Evolutionary conservation across 1,140 invertebrate genomes (phyloP).

Genomic region (Ostrea edulis): DNA sequence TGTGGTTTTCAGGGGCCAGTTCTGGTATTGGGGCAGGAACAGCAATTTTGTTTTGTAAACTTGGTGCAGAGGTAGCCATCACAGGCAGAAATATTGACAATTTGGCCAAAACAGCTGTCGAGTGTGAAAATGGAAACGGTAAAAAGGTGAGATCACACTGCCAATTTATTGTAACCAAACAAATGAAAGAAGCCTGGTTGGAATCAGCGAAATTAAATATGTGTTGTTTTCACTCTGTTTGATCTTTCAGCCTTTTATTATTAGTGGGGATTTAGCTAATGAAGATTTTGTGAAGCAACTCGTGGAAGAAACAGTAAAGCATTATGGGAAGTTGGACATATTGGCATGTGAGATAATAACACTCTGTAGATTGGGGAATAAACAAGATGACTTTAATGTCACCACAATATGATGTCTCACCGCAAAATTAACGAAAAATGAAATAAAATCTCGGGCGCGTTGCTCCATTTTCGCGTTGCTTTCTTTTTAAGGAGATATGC

Average conservation of each 20-base stretch:
- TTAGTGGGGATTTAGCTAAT: constrained; percentile 86
- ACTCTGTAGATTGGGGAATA: too few relatives aligned
- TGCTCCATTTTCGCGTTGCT: too few relatives aligned
- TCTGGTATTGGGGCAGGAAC: constrained; percentile 69
- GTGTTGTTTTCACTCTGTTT: neutral
- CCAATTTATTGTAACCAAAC: neutral
- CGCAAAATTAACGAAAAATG: too few relatives aligned
- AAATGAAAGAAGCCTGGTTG: too few relatives aligned
- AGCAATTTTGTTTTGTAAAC: constrained; percentile 63
- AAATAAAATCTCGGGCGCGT: too few relatives aligned
- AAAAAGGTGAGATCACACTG: constrained; percentile 22
- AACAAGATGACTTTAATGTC: too few relatives aligned
- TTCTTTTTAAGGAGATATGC: too few relatives aligned
- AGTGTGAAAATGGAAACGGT: constrained; percentile 55
- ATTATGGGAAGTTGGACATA: constrained; percentile 73
- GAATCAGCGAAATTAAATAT: too few relatives aligned
- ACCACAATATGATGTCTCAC: too few relatives aligned
- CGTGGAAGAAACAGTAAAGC: constrained; percentile 80
- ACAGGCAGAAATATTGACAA: constrained; percentile 66
- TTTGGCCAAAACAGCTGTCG: constrained; percentile 56
- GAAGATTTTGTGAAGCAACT: constrained; percentile 86
- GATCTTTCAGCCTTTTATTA: constrained; percentile 65
- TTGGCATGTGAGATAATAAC: constrained; percentile 64
- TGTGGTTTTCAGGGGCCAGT: constrained; percentile 63
- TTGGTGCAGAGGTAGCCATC: constrained; percentile 60